Conservation (phyloP, 2,888 invertebrate genomes). For the Philonicus albiceps region DNA sequence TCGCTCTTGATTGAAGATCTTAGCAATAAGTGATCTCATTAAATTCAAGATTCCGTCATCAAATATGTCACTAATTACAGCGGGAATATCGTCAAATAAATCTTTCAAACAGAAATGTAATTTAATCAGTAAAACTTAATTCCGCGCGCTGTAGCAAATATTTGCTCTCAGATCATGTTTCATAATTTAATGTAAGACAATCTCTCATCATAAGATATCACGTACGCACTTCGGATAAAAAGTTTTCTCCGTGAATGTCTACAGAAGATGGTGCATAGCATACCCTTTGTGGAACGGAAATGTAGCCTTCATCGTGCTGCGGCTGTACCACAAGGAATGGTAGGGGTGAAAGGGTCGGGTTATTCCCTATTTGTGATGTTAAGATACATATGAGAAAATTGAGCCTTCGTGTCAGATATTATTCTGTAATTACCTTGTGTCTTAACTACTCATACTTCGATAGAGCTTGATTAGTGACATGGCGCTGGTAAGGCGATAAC, state of each 20-base stretch:
- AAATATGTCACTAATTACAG: not conserved
- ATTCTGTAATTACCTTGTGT: conserved; percentile 11
- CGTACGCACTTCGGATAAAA: conserved; percentile 34
- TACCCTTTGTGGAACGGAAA: not conserved
- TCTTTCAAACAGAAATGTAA: conserved; percentile 28
- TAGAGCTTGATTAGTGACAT: conserved; percentile 21
- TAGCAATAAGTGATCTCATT: not conserved
- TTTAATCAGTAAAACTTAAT: conserved; percentile 24
- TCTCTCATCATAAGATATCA: conserved; percentile 29
- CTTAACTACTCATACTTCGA: conserved; percentile 1
- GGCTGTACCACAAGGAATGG: not conserved
- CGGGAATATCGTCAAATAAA: conserved; percentile 26
- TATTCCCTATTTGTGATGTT: not conserved
- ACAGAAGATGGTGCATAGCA: not conserved
- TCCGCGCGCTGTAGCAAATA: not conserved
- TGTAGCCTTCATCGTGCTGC: not conserved
- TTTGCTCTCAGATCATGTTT: conserved; percentile 33
- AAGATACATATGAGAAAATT: not conserved
- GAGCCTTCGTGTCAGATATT: conserved; percentile 24
- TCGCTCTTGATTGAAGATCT: not conserved
- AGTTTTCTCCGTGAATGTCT: not conserved
- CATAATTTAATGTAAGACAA: conserved; percentile 22
- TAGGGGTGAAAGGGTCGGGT: not conserved
- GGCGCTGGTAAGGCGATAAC: not conserved
- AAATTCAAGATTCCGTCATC: not conserved